Percentiles rank a stretch among this genome's conserved stretches.
phyloP scores from a whole-genome alignment of 2,888 invertebrate genomes.

The Sphaerophoria taeniata region DNA sequence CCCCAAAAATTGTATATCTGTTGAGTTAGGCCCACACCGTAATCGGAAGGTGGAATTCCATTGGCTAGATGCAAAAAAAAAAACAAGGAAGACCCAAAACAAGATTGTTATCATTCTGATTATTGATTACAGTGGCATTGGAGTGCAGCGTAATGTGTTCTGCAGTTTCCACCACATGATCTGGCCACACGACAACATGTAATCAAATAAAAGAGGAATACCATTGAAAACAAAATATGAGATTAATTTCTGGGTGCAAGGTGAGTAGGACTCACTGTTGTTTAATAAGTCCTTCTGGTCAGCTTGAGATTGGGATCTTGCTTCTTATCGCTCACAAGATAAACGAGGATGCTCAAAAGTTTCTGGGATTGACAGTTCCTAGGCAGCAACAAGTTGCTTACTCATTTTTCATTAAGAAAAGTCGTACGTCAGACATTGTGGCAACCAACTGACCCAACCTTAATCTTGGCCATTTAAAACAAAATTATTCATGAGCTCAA shows the following conservation, averaged over 20 bases:
- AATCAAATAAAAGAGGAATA: slow-evolving; percentile 44
- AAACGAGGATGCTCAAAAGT: no score
- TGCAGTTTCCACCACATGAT: slow-evolving; percentile 33
- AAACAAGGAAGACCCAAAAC: slow-evolving; percentile 72
- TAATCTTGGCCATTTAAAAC: not conserved
- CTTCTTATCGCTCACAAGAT: no score
- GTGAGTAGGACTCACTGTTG: no score
- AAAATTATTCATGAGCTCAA: not conserved
- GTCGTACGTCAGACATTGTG: slow-evolving; percentile 23
- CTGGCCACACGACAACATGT: slow-evolving; percentile 37
- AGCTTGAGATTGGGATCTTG: no score
- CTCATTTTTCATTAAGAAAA: not conserved
- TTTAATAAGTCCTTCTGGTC: no score
- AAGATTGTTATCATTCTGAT: slow-evolving; percentile 82
- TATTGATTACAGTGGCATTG: slow-evolving; percentile 80
- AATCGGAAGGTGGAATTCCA: slow-evolving; percentile 47
- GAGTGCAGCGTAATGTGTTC: slow-evolving; percentile 44
- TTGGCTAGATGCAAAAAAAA: slow-evolving; percentile 43
- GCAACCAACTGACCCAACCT: not conserved
- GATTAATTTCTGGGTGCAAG: no score
- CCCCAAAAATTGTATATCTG: not conserved
- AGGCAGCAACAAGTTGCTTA: no score
- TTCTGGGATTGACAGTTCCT: no score
- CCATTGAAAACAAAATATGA: slow-evolving; percentile 15
- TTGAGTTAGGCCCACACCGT: slow-evolving; percentile 16